These are phyloP conservation scores for Anolis carolinensis DNA, from an alignment of 2,113 vertebrate species.

Conservation along the genomic window DNA sequence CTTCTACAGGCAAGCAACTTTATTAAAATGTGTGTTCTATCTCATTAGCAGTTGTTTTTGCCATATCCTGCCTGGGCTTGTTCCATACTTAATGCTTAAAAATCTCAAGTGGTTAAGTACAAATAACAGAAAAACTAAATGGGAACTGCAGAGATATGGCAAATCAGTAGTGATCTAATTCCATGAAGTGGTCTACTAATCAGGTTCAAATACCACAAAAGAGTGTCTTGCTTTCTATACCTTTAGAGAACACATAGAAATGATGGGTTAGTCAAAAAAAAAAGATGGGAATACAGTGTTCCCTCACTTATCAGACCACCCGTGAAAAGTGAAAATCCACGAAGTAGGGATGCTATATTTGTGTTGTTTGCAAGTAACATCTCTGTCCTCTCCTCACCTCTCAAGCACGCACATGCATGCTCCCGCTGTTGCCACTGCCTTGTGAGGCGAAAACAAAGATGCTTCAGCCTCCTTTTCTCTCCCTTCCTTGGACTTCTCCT, in stretches of 20 bases:
- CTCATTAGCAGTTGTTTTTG: neutral
- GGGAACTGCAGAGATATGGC: slow-evolving; percentile 5
- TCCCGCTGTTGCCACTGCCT: too few relatives aligned
- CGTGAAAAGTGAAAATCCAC: too few relatives aligned
- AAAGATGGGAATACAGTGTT: neutral
- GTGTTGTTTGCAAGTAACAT: too few relatives aligned
- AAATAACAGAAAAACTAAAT: slow-evolving; percentile 8
- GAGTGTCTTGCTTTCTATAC: neutral
- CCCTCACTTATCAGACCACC: too few relatives aligned
- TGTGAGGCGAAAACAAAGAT: too few relatives aligned
- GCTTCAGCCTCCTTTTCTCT: too few relatives aligned
- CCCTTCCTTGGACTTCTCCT: too few relatives aligned
- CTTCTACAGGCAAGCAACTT: neutral
- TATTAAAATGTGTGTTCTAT: neutral
- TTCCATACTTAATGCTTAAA: slow-evolving; percentile 28
- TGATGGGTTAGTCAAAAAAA: neutral
- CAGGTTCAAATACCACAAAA: neutral
- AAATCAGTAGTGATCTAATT: neutral
- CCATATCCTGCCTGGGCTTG: neutral
- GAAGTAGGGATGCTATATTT: too few relatives aligned
- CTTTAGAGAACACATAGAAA: neutral
- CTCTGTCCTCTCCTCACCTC: too few relatives aligned
- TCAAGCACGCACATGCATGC: too few relatives aligned
- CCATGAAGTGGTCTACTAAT: neutral
- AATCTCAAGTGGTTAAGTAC: slow-evolving; percentile 9